phyloP scores from a whole-genome alignment of 2,888 invertebrate genomes.

The Rhodophaea formosa region DNA sequence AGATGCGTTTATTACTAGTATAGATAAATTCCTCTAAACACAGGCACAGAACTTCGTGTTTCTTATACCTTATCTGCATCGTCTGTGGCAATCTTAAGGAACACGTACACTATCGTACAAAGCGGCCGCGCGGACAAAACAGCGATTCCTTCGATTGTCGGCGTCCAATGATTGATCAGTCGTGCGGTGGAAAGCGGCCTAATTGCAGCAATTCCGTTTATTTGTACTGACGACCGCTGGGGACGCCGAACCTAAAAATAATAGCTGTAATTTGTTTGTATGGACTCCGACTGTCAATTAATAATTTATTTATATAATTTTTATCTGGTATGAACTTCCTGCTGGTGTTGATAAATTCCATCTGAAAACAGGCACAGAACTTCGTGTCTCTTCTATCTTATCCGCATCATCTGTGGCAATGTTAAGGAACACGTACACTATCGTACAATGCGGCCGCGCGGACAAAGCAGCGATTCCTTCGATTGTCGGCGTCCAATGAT shows the following conservation, averaged over 20 bases:
- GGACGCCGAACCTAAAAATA: slow-evolving; percentile 38
- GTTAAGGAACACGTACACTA: slow-evolving; percentile 56
- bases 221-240: slow-evolving; percentile 63
- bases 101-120: slow-evolving; percentile 67
- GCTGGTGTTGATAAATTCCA: too few relatives aligned
- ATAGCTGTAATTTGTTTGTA: too few relatives aligned
- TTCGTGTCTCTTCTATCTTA: neutral
- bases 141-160: slow-evolving; percentile 67
- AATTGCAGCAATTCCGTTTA: slow-evolving; percentile 71
- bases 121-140: slow-evolving; percentile 57
- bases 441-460: slow-evolving; percentile 53
- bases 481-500: slow-evolving; percentile 70
- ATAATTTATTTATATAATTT: too few relatives aligned
- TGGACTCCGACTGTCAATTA: too few relatives aligned
- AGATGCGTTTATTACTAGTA: too few relatives aligned
- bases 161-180: slow-evolving; percentile 76
- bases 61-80: neutral
- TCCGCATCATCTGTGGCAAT: slow-evolving; percentile 26
- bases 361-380: too few relatives aligned
- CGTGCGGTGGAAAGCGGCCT: slow-evolving; percentile 73
- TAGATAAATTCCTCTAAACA: too few relatives aligned
- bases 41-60: neutral
- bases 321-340: too few relatives aligned
- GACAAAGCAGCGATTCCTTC: slow-evolving; percentile 67
- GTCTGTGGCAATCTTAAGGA: slow-evolving; percentile 34